These are phyloP conservation scores for Ischnura elegans DNA, from an alignment of 2,888 invertebrate species.

Conservation along the genomic window DNA sequence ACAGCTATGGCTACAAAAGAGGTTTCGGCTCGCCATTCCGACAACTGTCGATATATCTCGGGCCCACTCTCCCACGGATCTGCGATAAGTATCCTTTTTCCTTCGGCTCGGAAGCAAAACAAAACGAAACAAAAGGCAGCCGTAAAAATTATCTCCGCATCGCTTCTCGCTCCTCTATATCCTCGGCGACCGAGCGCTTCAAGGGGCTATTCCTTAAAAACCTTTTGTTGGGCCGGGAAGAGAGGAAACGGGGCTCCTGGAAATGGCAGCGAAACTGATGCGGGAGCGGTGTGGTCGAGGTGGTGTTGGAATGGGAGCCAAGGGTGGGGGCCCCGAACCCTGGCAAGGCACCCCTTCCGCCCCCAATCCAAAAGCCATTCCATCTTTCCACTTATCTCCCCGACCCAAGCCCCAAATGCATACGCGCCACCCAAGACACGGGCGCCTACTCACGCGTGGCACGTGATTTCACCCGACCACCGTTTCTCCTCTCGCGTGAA, in stretches of 20 bases:
- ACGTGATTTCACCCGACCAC: not conserved
- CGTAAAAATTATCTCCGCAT: not conserved
- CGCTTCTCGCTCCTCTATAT: not conserved
- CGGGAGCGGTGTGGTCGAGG: not conserved
- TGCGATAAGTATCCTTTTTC: not conserved
- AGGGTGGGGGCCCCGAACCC: not conserved
- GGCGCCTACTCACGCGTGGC: not conserved
- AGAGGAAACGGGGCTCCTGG: not conserved
- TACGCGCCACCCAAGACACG: not conserved
- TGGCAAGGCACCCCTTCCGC: not conserved
- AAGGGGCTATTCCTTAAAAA: not conserved
- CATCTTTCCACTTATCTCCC: conserved; percentile 10
- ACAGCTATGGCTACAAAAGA: not conserved
- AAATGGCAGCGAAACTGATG: not conserved
- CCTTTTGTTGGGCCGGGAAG: not conserved
- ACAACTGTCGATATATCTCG: conserved; percentile 10
- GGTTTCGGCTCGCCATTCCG: not conserved
- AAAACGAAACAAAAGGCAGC: not conserved
- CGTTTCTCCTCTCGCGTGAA: not conserved
- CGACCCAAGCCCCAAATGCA: not conserved
- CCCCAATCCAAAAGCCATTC: conserved; percentile 6
- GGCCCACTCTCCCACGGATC: not conserved
- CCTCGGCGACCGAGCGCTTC: not conserved
- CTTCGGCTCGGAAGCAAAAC: not conserved
- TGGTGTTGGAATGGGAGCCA: not conserved